Percentiles rank a stretch among this genome's conserved stretches.
Evolutionary conservation across 1,140 invertebrate species (phyloP).

Genomic region (Orius laevigatus): DNA sequence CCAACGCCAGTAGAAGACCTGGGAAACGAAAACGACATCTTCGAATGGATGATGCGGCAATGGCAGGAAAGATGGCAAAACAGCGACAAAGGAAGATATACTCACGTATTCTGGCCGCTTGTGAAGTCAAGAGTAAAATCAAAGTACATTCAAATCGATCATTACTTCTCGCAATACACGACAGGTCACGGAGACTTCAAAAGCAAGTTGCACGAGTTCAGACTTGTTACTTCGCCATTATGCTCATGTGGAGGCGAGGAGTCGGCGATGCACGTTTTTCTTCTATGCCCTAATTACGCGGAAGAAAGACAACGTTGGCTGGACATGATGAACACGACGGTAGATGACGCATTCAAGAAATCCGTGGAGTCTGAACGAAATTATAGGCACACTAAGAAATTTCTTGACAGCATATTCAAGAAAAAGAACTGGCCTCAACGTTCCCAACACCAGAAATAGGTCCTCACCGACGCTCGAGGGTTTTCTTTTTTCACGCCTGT

Average conservation of each 20-base stretch:
- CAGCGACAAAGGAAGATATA: constrained; percentile 17
- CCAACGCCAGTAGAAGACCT: not conserved
- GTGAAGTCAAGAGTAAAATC: not conserved
- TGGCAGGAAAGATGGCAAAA: constrained; percentile 17
- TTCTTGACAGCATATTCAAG: too few species aligned
- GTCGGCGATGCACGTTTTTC: not conserved
- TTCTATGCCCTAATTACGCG: not conserved
- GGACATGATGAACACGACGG: not conserved
- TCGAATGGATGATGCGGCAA: not conserved
- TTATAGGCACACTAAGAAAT: too few species aligned
- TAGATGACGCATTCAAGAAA: not conserved
- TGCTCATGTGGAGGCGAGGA: not conserved
- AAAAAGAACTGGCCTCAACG: too few species aligned
- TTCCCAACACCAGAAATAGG: too few species aligned
- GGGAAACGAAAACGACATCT: not conserved
- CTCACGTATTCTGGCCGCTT: not conserved
- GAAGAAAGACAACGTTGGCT: not conserved
- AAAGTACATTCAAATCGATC: constrained; percentile 1
- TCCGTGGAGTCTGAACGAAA: too few species aligned
- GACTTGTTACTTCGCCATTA: not conserved
- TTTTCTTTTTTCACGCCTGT: too few species aligned
- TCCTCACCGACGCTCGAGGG: too few species aligned
- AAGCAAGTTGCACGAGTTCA: not conserved
- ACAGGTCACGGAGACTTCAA: constrained; percentile 12
- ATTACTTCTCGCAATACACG: constrained; percentile 10